Evolutionary conservation across 2,888 invertebrate genomes (phyloP).

Genomic region (Proisotoma minuta): DNA sequence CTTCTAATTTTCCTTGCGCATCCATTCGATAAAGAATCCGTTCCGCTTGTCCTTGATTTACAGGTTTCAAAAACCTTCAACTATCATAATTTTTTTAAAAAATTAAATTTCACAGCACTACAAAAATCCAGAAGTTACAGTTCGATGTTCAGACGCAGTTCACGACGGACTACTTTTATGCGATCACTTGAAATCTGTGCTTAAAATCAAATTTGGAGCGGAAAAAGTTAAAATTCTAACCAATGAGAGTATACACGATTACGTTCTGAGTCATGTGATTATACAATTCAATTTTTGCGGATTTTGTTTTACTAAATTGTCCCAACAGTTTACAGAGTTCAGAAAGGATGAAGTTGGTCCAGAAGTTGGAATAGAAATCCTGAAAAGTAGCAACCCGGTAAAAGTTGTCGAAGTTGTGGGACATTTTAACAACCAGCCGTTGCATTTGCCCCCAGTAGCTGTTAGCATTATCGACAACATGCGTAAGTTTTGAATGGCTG

Average conservation of each 20-base stretch:
- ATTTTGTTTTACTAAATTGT: no score
- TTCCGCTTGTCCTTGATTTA: not conserved
- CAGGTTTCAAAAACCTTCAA: not conserved
- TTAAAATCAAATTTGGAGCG: not conserved
- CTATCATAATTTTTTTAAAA: not conserved
- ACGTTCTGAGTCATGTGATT: not conserved
- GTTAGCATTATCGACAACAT: constrained; percentile 17
- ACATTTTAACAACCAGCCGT: constrained; percentile 26
- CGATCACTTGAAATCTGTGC: not conserved
- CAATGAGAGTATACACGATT: not conserved
- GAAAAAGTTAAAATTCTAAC: not conserved
- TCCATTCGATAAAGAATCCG: not conserved
- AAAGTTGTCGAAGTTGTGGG: constrained; percentile 20
- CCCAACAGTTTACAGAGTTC: constrained; percentile 5
- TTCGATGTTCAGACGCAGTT: not conserved
- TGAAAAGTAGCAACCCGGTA: not conserved
- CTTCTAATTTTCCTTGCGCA: not conserved
- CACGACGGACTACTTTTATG: constrained; percentile 1
- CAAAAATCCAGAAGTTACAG: not conserved
- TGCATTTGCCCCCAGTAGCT: constrained; percentile 18
- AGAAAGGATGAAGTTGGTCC: constrained; percentile 10
- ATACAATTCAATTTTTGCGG: no score
- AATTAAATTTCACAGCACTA: not conserved
- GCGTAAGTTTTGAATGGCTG: not conserved
- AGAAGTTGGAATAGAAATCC: constrained; percentile 16